phyloP scores from a whole-genome alignment of 1,140 invertebrate species.

The Brachionus sp. region DNA sequence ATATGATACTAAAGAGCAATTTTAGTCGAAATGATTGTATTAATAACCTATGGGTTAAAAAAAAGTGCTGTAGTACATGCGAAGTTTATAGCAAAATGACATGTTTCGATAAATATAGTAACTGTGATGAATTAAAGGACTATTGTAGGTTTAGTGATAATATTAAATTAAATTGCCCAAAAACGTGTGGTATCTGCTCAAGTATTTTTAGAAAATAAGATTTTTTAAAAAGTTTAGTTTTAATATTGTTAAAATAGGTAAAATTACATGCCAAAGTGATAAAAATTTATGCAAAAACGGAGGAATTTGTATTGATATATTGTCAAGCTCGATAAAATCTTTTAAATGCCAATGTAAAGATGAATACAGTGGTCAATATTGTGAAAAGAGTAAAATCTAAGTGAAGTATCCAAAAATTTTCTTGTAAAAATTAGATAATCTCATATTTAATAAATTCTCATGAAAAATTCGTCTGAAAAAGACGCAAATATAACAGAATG shows the following conservation, averaged over 20 bases:
- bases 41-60: neutral
- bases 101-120: neutral
- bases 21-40: conserved; percentile 11
- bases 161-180: neutral
- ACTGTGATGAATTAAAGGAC: neutral
- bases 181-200: conserved; percentile 29
- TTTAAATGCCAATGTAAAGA: neutral
- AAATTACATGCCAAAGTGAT: conserved; percentile 1
- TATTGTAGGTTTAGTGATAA: neutral
- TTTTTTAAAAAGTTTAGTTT: neutral
- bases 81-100: neutral
- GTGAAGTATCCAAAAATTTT: neutral
- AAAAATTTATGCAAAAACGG: neutral
- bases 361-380: neutral
- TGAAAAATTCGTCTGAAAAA: no score
- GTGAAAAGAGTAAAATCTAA: neutral
- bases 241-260: neutral
- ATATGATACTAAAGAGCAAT: neutral
- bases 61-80: neutral
- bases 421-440: no score
- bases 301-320: neutral
- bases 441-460: no score
- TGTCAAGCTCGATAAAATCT: neutral
- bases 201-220: neutral
- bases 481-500: no score